Evolutionary conservation across 2,113 vertebrate species (phyloP).

Genomic region (Bucco capensis): DNA sequence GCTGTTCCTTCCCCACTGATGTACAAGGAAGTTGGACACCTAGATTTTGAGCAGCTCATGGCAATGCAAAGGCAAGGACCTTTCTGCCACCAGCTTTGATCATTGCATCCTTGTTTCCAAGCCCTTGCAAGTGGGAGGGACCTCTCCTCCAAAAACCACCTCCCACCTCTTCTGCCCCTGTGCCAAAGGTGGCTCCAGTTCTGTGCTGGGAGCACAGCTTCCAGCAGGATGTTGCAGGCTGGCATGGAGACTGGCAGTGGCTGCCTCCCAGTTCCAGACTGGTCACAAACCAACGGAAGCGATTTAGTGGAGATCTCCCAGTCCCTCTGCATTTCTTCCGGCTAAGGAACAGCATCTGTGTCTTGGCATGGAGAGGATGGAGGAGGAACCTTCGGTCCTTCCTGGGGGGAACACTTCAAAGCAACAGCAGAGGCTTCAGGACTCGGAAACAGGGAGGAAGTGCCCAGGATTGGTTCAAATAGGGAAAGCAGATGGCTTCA

Average conservation of each 20-base stretch:
- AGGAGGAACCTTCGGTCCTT: not conserved
- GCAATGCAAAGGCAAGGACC: accelerated
- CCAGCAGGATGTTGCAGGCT: not conserved
- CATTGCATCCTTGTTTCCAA: accelerated
- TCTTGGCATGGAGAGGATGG: not conserved
- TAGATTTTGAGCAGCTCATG: accelerated
- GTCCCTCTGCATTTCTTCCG: not conserved
- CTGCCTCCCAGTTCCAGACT: not conserved
- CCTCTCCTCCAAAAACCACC: not conserved
- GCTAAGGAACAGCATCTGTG: not conserved
- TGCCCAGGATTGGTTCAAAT: not conserved
- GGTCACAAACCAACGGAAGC: not conserved
- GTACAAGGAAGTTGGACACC: not conserved
- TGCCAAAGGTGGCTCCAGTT: not conserved
- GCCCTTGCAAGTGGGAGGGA: accelerated
- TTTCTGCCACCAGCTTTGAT: not conserved
- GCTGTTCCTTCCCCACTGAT: not conserved
- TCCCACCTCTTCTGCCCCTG: not conserved
- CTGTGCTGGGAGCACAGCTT: not conserved
- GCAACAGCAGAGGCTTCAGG: not conserved
- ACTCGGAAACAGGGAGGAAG: not conserved
- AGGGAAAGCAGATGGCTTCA: not conserved
- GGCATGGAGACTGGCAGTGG: not conserved
- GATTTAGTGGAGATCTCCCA: not conserved
- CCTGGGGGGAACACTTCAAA: not conserved